These are phyloP conservation scores for Austrolebias charrua DNA, from an alignment of 2,797 vertebrate genomes.

Conservation along the genomic window DNA sequence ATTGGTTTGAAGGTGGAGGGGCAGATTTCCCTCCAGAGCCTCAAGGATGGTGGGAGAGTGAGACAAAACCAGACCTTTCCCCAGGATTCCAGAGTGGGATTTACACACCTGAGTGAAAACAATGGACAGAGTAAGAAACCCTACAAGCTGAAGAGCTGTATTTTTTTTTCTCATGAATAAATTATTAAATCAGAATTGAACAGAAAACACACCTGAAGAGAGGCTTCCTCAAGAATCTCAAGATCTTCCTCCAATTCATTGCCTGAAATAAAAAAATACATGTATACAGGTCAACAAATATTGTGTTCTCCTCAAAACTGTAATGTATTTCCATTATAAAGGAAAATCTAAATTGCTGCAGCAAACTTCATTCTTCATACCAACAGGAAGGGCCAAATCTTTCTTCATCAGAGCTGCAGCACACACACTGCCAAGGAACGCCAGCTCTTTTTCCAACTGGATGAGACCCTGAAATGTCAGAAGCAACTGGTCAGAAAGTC, in stretches of 20 bases:
- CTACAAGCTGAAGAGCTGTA: not conserved
- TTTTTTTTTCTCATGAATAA: not conserved
- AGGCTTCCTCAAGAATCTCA: conserved; percentile 98
- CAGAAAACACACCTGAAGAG: conserved; percentile 86
- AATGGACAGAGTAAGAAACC: not conserved
- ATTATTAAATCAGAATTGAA: not conserved
- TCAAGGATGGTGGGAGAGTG: conserved; percentile 97
- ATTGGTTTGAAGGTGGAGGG: conserved; percentile 96
- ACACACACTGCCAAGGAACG: conserved; percentile 94
- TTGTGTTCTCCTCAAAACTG: not conserved
- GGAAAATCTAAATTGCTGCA: not conserved
- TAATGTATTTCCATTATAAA: not conserved
- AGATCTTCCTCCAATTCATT: conserved; percentile 97
- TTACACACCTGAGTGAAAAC: conserved; percentile 86
- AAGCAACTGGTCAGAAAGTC: conserved; percentile 18
- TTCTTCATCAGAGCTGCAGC: conserved; percentile 99
- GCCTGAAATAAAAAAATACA: conserved; percentile 76
- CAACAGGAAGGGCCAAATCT: conserved; percentile 93
- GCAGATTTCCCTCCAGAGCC: conserved; percentile 94
- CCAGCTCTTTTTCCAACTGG: conserved; percentile 96
- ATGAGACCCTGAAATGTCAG: conserved; percentile 89
- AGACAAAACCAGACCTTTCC: conserved; percentile 94
- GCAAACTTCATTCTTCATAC: conserved; percentile 67
- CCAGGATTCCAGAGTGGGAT: conserved; percentile 93
- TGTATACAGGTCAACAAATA: not conserved